Conservation (phyloP, 2,888 invertebrate species). For the Drosophila helvetica region DNA sequence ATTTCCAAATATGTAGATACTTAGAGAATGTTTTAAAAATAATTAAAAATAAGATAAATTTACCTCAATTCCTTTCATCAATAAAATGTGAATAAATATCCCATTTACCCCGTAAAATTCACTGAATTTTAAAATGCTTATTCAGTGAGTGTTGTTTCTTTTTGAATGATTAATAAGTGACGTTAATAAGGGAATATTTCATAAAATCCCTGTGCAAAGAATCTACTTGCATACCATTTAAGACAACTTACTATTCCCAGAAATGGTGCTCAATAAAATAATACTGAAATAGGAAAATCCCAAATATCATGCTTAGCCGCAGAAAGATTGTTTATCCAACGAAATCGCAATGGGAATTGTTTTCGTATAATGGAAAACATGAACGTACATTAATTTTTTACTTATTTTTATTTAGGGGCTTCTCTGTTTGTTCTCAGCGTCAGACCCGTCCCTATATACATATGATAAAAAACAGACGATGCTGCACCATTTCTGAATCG, state of each 20-base stretch:
- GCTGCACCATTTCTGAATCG: conserved; percentile 24
- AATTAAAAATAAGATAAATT: no score
- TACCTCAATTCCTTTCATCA: no score
- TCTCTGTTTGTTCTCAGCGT: conserved; percentile 13
- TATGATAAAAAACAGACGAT: conserved; percentile 2
- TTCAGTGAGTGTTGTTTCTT: no score
- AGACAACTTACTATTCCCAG: neutral
- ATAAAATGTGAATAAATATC: no score
- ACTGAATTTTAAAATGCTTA: no score
- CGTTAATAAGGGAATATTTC: no score
- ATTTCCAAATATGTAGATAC: no score
- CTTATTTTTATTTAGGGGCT: conserved; percentile 13
- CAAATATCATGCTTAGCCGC: neutral
- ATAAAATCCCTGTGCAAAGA: neutral
- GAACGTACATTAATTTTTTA: conserved; percentile 23
- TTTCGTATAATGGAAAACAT: conserved; percentile 41
- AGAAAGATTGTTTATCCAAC: conserved; percentile 58
- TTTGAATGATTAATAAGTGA: no score
- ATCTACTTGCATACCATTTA: neutral
- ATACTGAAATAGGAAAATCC: neutral
- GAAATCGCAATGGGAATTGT: conserved; percentile 16
- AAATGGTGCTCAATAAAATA: neutral
- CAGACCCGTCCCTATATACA: neutral
- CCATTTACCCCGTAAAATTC: no score
- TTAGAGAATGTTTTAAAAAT: no score